phyloP scores from a whole-genome alignment of 1,140 invertebrate species.

The Cyrtorhinus lividipennis region DNA sequence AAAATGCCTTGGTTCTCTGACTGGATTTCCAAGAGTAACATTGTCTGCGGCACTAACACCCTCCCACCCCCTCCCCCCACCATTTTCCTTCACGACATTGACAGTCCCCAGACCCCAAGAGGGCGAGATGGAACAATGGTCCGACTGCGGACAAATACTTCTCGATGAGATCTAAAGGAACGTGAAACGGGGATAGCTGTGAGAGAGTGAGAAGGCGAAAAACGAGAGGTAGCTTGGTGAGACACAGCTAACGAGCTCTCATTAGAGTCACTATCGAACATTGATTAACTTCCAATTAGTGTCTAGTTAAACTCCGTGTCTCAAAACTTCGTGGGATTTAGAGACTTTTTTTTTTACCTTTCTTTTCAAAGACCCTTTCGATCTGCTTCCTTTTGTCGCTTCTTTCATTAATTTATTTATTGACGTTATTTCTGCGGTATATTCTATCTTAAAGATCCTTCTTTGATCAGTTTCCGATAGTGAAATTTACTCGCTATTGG shows the following conservation, averaged over 20 bases:
- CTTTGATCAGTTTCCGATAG: too few relatives aligned
- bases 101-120: too few relatives aligned
- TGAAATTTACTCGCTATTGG: too few relatives aligned
- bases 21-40: too few relatives aligned
- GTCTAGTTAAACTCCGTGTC: slow-evolving; percentile 7
- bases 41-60: too few relatives aligned
- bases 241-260: slow-evolving; percentile 6
- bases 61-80: too few relatives aligned
- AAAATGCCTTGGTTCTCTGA: too few relatives aligned
- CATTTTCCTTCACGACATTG: too few relatives aligned
- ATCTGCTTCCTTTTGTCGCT: not conserved
- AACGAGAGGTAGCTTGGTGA: not conserved
- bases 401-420: not conserved
- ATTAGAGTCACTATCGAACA: slow-evolving; percentile 1
- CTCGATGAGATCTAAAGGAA: too few relatives aligned
- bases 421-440: too few relatives aligned
- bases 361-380: not conserved
- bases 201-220: not conserved
- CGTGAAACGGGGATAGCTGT: not conserved
- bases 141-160: not conserved
- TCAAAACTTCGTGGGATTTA: slow-evolving; percentile 4
- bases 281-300: slow-evolving; percentile 10
- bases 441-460: too few relatives aligned
- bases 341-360: not conserved
- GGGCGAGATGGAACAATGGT: not conserved